Evolutionary conservation across 2,888 invertebrate species (phyloP).

Genomic region (Chrysina gloriosa): DNA sequence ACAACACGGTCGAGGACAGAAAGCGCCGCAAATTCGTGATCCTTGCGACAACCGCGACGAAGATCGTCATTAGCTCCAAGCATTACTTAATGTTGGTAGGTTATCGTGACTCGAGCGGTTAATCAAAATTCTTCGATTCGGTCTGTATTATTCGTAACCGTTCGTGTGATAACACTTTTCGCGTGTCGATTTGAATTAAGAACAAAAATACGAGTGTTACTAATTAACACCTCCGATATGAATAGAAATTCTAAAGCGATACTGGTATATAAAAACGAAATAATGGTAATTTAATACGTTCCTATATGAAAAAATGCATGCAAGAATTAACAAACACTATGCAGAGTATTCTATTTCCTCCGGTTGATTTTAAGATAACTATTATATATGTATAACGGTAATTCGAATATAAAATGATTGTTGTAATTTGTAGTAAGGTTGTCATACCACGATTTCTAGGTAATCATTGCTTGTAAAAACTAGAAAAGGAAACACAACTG

Average conservation of each 20-base stretch:
- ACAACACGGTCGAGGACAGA: constrained; percentile 42
- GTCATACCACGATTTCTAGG: no score
- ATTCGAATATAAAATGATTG: no score
- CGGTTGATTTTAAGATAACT: no score
- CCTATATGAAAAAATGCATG: not conserved
- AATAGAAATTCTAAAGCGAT: constrained; percentile 1
- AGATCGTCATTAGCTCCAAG: constrained; percentile 16
- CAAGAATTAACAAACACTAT: not conserved
- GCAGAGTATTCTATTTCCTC: not conserved
- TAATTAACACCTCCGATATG: constrained; percentile 20
- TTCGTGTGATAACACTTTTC: not conserved
- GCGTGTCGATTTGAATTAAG: constrained; percentile 11
- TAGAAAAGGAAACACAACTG: no score
- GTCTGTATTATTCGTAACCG: constrained; percentile 5
- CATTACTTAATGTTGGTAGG: constrained; percentile 10
- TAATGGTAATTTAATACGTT: constrained; percentile 14
- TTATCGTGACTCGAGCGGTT: constrained; percentile 13
- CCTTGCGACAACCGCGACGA: constrained; percentile 13
- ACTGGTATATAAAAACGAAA: not conserved
- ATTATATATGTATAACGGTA: no score
- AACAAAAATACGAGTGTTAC: not conserved
- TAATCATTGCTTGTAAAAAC: no score
- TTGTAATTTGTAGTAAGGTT: no score
- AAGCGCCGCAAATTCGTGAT: constrained; percentile 48
- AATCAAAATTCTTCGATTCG: constrained; percentile 20